These are phyloP conservation scores for Strigamia crassipes DNA, from an alignment of 2,888 invertebrate genomes.

Conservation along the genomic window DNA sequence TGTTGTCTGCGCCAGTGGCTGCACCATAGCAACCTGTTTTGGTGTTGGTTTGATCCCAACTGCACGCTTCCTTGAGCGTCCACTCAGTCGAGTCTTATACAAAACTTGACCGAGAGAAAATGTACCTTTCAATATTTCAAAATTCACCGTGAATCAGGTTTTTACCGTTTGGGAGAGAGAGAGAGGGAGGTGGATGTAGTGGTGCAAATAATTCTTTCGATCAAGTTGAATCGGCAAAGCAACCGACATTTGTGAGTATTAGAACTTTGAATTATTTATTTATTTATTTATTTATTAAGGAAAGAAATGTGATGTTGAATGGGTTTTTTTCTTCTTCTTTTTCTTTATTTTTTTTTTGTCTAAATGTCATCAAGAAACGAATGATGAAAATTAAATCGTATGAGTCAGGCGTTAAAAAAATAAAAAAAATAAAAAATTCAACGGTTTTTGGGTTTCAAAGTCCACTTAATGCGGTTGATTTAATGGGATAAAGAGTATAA, in stretches of 20 bases:
- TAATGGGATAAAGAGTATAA: no score
- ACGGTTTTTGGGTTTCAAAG: no score
- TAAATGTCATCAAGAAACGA: no score
- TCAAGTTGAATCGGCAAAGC: neutral
- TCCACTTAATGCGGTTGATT: no score
- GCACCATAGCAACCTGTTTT: slow-evolving; percentile 40
- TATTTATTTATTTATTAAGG: neutral
- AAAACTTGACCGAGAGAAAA: slow-evolving; percentile 34
- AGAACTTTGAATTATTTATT: neutral
- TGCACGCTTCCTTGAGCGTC: slow-evolving; percentile 37
- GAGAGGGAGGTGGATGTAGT: neutral
- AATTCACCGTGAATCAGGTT: neutral
- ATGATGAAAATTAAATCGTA: no score
- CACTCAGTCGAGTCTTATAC: slow-evolving; percentile 33
- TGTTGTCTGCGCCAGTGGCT: slow-evolving; percentile 40
- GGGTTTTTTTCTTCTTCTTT: no score
- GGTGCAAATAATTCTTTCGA: neutral
- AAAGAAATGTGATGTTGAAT: no score
- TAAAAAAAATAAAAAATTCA: no score
- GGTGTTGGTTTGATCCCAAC: slow-evolving; percentile 38
- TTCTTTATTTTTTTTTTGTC: no score
- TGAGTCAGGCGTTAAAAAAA: no score
- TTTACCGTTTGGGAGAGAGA: neutral
- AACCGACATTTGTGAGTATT: slow-evolving; percentile 15
- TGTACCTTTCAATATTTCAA: slow-evolving; percentile 19